Evolutionary conservation across 2,888 invertebrate genomes (phyloP), one percentile per base, ranked within the genome.

Genomic region (Platycnemis pennipes): DNA sequence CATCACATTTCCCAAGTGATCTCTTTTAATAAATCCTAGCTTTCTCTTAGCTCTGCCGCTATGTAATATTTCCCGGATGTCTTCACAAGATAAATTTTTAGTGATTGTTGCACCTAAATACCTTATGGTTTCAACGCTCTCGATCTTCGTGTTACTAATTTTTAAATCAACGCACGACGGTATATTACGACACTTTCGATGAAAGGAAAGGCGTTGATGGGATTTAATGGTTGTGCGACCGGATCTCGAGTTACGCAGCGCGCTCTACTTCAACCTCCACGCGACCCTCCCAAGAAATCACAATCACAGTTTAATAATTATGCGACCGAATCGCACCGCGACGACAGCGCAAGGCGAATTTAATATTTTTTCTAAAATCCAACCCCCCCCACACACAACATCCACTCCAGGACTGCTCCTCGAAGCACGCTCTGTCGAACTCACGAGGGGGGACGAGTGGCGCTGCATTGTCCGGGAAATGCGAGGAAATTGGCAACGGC

Each of bases 221-320:
- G 11, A 8, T 31, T 26, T 2, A 37, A 77, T 26, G 63, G n/a
- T 63, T 63, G 63, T 26, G 63, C 63, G 7, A 63, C 63, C 63
- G 63, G 26, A 63, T 77, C 77, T 77, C 4, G 77, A 77, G 8
- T 37, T 37, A 16, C 26, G 8, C 2, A 31, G 4, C 77, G 13
- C 77, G 37, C 2, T 16, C 4, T 2, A 31, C 77, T 13, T 13
- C 77, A 2, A 0, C 77, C 77, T 37, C 13, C 77, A 13, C 77
- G n/a, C 31, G 8, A 4, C 77, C 77, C 31, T 37, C 37, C 77
- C 13, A 2, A n/a, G 26, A 77, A 77, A 77, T 77, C 77, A 37
- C 77, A 77, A 77, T 77, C 77, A 77, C 77, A 31, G 77, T 77
- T 77, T 77, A 77, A 77, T 77, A 77, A 77, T 77, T 77, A 77